A percentile compares a stretch with the other conserved stretches of the same genome.
These are phyloP conservation scores for Plutella xylostella DNA, from an alignment of 2,888 invertebrate genomes.

Conservation along the genomic window DNA sequence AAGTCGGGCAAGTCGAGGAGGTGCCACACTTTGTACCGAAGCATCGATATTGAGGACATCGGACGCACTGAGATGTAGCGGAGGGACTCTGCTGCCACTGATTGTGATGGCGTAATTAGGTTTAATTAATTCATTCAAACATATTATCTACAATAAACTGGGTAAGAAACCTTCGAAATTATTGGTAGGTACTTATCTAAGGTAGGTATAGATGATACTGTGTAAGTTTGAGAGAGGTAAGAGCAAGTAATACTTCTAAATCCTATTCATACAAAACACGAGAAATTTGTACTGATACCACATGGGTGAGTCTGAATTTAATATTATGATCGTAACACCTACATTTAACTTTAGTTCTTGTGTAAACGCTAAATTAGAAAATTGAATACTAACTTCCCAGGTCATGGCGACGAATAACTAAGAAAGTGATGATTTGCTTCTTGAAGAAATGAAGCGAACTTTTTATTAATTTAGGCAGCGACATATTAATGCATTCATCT, in stretches of 20 bases:
- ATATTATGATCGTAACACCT: background rate
- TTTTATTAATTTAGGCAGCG: constrained; percentile 44
- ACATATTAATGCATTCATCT: constrained; percentile 32
- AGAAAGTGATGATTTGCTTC: constrained; percentile 53
- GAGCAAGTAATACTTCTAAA: too few relatives aligned
- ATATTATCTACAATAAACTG: too few relatives aligned
- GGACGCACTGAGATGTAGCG: constrained; percentile 49
- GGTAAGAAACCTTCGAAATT: too few relatives aligned
- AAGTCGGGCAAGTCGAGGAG: constrained; percentile 53
- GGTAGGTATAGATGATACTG: too few relatives aligned
- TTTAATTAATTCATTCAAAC: too few relatives aligned
- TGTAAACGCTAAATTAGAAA: too few relatives aligned
- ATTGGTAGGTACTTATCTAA: too few relatives aligned
- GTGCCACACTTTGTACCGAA: constrained; percentile 56
- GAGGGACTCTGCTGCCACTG: constrained; percentile 42
- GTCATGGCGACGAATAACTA: constrained; percentile 49
- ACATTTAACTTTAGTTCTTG: background rate
- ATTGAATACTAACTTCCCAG: constrained; percentile 38
- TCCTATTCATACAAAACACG: too few relatives aligned
- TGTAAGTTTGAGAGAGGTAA: too few relatives aligned
- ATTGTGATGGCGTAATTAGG: too few relatives aligned
- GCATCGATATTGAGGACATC: constrained; percentile 38
- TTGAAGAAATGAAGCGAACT: constrained; percentile 44
- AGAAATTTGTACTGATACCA: too few relatives aligned
- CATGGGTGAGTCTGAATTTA: too few relatives aligned